phyloP scores from a whole-genome alignment of 2,888 invertebrate genomes.

The Serrognathus titanus region DNA sequence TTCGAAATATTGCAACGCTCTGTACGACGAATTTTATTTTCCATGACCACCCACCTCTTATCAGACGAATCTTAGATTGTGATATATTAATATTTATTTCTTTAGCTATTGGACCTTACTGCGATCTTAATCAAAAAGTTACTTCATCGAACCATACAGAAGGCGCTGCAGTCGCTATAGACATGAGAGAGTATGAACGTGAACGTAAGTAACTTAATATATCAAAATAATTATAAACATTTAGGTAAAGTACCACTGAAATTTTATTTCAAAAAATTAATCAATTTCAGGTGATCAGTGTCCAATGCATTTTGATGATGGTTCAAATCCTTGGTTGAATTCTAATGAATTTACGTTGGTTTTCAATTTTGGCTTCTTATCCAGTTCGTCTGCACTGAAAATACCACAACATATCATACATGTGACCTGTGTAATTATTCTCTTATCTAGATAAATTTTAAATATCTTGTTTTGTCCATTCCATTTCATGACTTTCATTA shows the following conservation, averaged over 20 bases:
- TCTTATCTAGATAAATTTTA: no score
- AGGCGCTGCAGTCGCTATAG: slow-evolving; percentile 89
- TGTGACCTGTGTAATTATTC: no score
- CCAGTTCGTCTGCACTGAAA: not conserved
- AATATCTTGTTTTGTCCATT: no score
- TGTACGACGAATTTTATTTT: no score
- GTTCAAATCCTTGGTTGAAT: slow-evolving; percentile 77
- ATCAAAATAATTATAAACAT: not conserved
- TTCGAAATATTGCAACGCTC: no score
- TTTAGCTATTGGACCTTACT: slow-evolving; percentile 88
- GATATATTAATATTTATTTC: slow-evolving; percentile 33
- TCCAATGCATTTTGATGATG: slow-evolving; percentile 97
- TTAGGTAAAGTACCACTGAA: no score
- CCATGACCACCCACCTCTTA: not conserved
- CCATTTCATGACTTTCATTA: no score
- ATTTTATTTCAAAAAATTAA: not conserved
- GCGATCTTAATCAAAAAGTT: slow-evolving; percentile 86
- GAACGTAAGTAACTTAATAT: slow-evolving; percentile 62
- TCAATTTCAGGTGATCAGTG: slow-evolving; percentile 75
- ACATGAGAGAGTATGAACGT: slow-evolving; percentile 88
- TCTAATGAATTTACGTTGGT: slow-evolving; percentile 71
- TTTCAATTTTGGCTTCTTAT: slow-evolving; percentile 57
- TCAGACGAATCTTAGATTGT: not conserved
- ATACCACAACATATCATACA: no score
- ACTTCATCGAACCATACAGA: slow-evolving; percentile 84